Percentiles rank a stretch among this genome's conserved stretches.
Conservation (phyloP, 2,888 invertebrate species). For the Phaonia tiefii region DNA sequence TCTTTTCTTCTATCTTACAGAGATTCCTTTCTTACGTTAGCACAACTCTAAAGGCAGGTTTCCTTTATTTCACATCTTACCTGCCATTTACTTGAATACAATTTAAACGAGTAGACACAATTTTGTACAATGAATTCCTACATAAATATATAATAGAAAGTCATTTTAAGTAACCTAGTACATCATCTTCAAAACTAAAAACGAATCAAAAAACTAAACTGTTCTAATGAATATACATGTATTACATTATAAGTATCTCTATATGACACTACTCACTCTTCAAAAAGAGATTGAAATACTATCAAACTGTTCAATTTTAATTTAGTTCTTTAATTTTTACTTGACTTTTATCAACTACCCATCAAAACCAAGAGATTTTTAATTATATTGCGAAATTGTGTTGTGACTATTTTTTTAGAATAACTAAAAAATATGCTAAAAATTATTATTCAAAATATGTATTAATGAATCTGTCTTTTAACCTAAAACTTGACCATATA, state of each 20-base stretch:
- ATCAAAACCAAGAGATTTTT: too few relatives aligned
- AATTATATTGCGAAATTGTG: too few relatives aligned
- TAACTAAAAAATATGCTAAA: too few relatives aligned
- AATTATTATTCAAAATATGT: too few relatives aligned
- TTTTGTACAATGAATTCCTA: conserved; percentile 18
- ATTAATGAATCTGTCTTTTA: conserved; percentile 23
- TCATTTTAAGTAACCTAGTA: neutral
- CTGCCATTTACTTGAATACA: neutral
- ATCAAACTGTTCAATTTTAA: neutral
- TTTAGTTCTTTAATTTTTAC: conserved; percentile 11
- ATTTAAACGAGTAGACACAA: conserved; percentile 1
- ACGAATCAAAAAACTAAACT: too few relatives aligned
- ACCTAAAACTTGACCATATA: conserved; percentile 2
- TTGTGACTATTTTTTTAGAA: too few relatives aligned
- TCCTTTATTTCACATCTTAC: neutral
- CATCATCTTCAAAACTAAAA: neutral
- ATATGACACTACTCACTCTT: neutral
- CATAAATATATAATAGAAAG: conserved; percentile 8
- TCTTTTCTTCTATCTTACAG: conserved; percentile 13
- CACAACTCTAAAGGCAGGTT: neutral
- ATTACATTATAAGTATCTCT: neutral
- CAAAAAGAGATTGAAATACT: neutral
- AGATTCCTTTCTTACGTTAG: conserved; percentile 10
- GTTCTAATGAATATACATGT: conserved; percentile 15
- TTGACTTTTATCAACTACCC: conserved; percentile 21